Conservation (phyloP, 2,113 vertebrate species). For the Pedetes capensis region DNA sequence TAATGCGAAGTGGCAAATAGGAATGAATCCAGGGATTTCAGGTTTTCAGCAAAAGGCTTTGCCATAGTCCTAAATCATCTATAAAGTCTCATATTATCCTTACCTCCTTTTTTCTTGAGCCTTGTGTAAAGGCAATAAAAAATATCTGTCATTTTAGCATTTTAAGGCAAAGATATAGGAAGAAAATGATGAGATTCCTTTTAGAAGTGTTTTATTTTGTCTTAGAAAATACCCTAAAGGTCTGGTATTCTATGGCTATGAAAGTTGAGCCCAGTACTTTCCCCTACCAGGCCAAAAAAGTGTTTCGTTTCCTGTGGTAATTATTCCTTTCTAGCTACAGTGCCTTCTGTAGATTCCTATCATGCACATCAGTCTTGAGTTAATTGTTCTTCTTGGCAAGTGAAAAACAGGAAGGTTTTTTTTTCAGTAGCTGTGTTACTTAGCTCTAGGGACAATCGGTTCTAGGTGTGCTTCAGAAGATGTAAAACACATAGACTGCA, state of each 20-base stretch:
- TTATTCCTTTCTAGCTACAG: not conserved
- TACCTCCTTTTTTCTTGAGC: not conserved
- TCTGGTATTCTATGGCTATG: not conserved
- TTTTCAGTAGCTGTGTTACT: not conserved
- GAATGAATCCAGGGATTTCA: constrained; percentile 18
- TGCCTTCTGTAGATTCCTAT: not conserved
- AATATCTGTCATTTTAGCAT: constrained; percentile 10
- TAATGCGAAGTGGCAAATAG: not conserved
- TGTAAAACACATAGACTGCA: not conserved
- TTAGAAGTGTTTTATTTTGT: not conserved
- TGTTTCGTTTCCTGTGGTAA: not conserved
- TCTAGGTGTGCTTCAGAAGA: not conserved
- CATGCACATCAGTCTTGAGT: not conserved
- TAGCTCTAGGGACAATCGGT: not conserved
- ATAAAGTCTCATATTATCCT: not conserved
- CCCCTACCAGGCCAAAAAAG: not conserved
- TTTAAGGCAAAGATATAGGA: constrained; percentile 5
- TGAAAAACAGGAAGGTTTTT: not conserved
- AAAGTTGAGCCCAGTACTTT: not conserved
- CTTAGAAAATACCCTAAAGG: not conserved
- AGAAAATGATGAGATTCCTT: constrained; percentile 5
- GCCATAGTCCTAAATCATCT: constrained; percentile 34
- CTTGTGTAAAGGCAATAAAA: constrained; percentile 52
- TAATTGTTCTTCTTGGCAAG: not conserved
- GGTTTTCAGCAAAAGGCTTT: constrained; percentile 28